phyloP scores from a whole-genome alignment of 2,888 invertebrate genomes.

The Cheilosia vulpina region DNA sequence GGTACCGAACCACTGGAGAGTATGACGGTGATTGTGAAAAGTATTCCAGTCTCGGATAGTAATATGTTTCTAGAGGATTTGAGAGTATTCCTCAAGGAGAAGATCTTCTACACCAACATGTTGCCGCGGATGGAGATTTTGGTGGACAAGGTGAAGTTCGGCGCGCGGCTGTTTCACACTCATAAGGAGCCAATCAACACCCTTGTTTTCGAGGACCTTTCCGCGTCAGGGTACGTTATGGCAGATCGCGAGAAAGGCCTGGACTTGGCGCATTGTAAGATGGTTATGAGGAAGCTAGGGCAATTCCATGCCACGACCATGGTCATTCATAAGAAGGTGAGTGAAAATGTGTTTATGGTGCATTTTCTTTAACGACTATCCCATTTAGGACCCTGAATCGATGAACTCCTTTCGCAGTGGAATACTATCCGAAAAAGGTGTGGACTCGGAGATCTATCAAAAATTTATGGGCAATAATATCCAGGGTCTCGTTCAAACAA shows the following conservation, averaged over 20 bases:
- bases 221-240: constrained; percentile 84
- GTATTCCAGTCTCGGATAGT: constrained; percentile 65
- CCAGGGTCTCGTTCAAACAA: constrained; percentile 77
- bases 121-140: constrained; percentile 80
- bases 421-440: constrained; percentile 76
- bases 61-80: constrained; percentile 79
- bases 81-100: constrained; percentile 82
- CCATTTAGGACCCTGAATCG: constrained; percentile 76
- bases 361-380: neutral
- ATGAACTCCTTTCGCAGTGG: constrained; percentile 77
- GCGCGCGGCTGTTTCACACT: constrained; percentile 69
- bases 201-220: constrained; percentile 81
- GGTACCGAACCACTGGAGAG: constrained; percentile 14
- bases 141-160: constrained; percentile 75
- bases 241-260: constrained; percentile 84
- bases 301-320: constrained; percentile 85
- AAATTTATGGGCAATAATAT: neutral
- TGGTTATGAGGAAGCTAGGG: constrained; percentile 84
- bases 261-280: constrained; percentile 83
- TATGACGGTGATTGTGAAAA: constrained; percentile 76
- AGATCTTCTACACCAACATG: constrained; percentile 79
- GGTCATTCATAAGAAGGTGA: constrained; percentile 84
- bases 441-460: neutral
- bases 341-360: neutral
- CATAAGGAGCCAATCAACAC: constrained; percentile 60